These are phyloP conservation scores for Apolygus lucorum DNA, from an alignment of 1,140 invertebrate species.

Conservation along the genomic window DNA sequence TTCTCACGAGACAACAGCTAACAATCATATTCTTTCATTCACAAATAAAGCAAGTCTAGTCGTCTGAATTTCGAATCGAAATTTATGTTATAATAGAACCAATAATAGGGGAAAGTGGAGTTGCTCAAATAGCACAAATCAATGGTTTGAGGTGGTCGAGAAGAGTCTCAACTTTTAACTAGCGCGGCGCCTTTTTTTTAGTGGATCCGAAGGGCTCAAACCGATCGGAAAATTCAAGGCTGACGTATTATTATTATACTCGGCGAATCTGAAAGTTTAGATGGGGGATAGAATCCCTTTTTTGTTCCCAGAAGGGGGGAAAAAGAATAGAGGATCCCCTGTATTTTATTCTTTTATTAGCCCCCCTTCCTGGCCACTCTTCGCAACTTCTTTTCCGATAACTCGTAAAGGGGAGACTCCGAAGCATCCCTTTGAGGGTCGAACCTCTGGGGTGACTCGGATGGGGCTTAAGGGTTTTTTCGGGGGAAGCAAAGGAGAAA, in stretches of 20 bases:
- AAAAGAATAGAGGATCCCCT: not conserved
- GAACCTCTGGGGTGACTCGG: not conserved
- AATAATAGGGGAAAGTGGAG: too few relatives aligned
- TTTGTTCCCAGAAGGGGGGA: not conserved
- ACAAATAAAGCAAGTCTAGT: too few relatives aligned
- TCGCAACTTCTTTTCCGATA: not conserved
- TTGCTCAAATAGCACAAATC: too few relatives aligned
- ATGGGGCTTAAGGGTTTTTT: not conserved
- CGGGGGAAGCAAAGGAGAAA: not conserved
- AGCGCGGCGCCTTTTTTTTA: not conserved
- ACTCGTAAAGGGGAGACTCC: not conserved
- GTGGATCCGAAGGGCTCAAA: not conserved
- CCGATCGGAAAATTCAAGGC: not conserved
- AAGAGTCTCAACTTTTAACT: not conserved
- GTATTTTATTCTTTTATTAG: not conserved
- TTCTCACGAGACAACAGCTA: too few relatives aligned
- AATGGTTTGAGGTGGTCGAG: not conserved
- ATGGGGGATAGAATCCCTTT: not conserved
- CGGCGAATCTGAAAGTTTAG: not conserved
- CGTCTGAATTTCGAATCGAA: too few relatives aligned
- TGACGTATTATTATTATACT: not conserved
- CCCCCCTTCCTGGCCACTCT: not conserved
- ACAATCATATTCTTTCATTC: too few relatives aligned
- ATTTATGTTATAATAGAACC: too few relatives aligned
- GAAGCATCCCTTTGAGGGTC: not conserved